Evolutionary conservation across 2,113 vertebrate genomes (phyloP).

Genomic region (Octodon degus): DNA sequence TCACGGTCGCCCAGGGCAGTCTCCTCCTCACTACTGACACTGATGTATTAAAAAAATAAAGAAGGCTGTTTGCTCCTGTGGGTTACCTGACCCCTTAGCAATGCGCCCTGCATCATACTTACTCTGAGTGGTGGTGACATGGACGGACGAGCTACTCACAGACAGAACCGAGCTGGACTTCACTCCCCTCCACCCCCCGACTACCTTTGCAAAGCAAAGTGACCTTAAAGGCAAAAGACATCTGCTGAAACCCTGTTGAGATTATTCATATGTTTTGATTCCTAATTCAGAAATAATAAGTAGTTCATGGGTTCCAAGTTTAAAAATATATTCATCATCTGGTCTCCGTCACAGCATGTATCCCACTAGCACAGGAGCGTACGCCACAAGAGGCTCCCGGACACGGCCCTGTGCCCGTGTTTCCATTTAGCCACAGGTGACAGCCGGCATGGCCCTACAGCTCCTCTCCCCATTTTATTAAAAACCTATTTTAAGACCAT

Average conservation of each 20-base stretch:
- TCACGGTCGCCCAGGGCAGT: neutral
- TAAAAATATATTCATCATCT: constrained; percentile 86
- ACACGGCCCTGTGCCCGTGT: neutral
- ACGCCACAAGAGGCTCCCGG: fast-evolving
- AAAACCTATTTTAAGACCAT: constrained; percentile 58
- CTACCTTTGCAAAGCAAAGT: constrained; percentile 64
- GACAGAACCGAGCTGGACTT: neutral
- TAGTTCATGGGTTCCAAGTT: constrained; percentile 85
- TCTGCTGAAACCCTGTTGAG: constrained; percentile 74
- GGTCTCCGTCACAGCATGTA: constrained; percentile 72
- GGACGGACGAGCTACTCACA: neutral
- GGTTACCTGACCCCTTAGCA: neutral
- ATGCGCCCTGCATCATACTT: neutral
- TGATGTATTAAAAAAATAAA: neutral
- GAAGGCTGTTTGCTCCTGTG: neutral
- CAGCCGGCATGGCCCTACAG: neutral
- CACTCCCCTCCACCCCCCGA: neutral
- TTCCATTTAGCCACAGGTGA: neutral
- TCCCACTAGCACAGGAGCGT: neutral
- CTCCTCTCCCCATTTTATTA: constrained; percentile 21
- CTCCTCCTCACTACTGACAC: constrained; percentile 30
- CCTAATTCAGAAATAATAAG: constrained; percentile 88
- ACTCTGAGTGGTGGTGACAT: neutral
- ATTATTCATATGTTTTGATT: constrained; percentile 84
- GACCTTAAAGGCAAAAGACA: constrained; percentile 73